Evolutionary conservation across 2,797 vertebrate species (phyloP), one percentile per base, ranked within the genome.

Genomic region (Anniella stebbinsi): DNA sequence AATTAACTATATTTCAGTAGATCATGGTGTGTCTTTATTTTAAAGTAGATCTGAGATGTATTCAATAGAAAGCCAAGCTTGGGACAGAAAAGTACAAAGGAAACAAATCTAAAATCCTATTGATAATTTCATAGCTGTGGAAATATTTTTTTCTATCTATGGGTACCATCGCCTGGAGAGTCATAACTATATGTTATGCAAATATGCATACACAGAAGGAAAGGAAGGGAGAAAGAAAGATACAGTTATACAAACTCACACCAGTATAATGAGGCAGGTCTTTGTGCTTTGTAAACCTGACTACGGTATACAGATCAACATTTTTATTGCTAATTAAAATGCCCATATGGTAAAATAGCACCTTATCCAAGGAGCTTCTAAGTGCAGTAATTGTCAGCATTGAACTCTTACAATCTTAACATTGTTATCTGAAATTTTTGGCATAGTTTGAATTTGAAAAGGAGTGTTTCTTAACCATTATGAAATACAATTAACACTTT

Each of bases 281-380:
- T 0, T 1, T 54, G 87, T 63, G 81, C 82, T 83, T 63, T 75
- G 23, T 33, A 89, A 89, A 89, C 72, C 12, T 89, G 75, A 9
- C 88, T 25, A 2, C 51, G 82, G 88, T 84, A 90, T 76, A 78
- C 94, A 81, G 80, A 93, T 8, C 89, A 86, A 86, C 60, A 5
- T 88, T 95, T 94, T 89, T 90, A 96, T 95, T 93, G 91, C 93
- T 92, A 94, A 96, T 93, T 93, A 95, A 96, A 95, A 96, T 72
- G 87, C 38, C 93, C 94, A 89, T 88, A 87, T 84, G 92, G 94
- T 87, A 93, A 93, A 92, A 73, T 91, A 95, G 48, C 93, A 95
- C 92, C 90, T 93, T 94, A 96, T 94, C 91, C 78, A 18, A 92
- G 84, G 91, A 93, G 89, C 90, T 92, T 95, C 92, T 91, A 94